Conservation (phyloP, 2,888 invertebrate genomes). For the Tromatobia lineatoria region DNA sequence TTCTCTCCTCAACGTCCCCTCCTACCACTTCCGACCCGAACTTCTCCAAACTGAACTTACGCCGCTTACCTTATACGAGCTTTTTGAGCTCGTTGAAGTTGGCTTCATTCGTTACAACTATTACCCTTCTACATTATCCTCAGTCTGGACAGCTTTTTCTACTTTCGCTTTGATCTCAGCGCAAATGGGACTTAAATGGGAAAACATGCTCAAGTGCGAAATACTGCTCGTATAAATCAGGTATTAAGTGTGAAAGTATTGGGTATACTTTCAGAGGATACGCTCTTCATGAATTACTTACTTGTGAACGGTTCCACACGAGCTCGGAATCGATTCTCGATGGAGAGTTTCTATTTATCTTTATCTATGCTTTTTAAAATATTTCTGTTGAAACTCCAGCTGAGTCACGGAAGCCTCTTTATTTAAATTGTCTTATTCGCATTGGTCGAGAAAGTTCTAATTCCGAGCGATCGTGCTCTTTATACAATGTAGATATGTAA, state of each 20-base stretch:
- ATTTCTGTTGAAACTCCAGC: too few relatives aligned
- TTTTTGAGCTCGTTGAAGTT: conserved; percentile 5
- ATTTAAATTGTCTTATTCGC: too few relatives aligned
- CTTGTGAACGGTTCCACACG: not conserved
- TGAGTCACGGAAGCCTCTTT: too few relatives aligned
- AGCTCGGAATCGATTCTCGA: conserved; percentile 1
- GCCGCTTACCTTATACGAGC: too few relatives aligned
- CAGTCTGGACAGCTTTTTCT: not conserved
- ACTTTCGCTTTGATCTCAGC: not conserved
- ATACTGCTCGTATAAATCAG: not conserved
- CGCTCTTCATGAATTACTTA: conserved; percentile 36
- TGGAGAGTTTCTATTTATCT: not conserved
- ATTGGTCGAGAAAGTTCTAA: too few relatives aligned
- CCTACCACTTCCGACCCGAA: too few relatives aligned
- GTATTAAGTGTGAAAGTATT: not conserved
- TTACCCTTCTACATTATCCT: conserved; percentile 16
- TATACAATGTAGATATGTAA: too few relatives aligned
- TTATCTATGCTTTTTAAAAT: too few relatives aligned
- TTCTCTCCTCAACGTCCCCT: too few relatives aligned
- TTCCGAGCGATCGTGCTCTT: too few relatives aligned
- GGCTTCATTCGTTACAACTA: conserved; percentile 20
- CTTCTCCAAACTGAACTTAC: too few relatives aligned
- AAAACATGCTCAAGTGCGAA: conserved; percentile 14
- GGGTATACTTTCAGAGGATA: not conserved
- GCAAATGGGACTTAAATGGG: not conserved